Evolutionary conservation across 1,140 invertebrate genomes (phyloP).

Genomic region (Listronotus bonariensis): DNA sequence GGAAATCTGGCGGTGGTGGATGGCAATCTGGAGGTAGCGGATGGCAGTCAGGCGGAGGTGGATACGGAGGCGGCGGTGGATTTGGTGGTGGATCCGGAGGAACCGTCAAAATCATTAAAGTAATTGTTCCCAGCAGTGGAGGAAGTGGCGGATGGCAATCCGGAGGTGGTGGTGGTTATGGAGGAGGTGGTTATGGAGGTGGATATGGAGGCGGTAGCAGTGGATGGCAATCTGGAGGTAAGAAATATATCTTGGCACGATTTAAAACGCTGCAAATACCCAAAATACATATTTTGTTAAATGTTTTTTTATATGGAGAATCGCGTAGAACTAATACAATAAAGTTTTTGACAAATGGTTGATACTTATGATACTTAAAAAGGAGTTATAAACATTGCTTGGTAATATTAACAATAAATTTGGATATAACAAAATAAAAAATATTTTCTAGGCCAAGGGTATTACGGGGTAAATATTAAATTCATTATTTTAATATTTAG

Average conservation of each 20-base stretch:
- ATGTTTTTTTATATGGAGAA: too few relatives aligned
- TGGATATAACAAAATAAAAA: too few relatives aligned
- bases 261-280: too few relatives aligned
- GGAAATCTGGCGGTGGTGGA: neutral
- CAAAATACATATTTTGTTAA: too few relatives aligned
- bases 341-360: too few relatives aligned
- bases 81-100: slow-evolving; percentile 13
- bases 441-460: too few relatives aligned
- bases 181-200: slow-evolving; percentile 28
- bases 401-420: too few relatives aligned
- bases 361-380: too few relatives aligned
- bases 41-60: slow-evolving; percentile 4
- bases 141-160: slow-evolving; percentile 19
- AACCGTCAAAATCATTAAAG: slow-evolving; percentile 10
- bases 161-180: slow-evolving; percentile 9
- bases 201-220: slow-evolving; percentile 25
- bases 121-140: slow-evolving; percentile 7
- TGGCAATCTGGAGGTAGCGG: neutral
- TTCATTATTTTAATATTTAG: too few relatives aligned
- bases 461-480: too few relatives aligned
- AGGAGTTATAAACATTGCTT: too few relatives aligned
- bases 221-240: slow-evolving; percentile 28
- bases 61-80: slow-evolving; percentile 7
- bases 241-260: neutral
- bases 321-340: too few relatives aligned